Base-by-base conservation (phyloP, 1,140 invertebrate genomes). In the Lysiphlebus fabarum region DNA sequence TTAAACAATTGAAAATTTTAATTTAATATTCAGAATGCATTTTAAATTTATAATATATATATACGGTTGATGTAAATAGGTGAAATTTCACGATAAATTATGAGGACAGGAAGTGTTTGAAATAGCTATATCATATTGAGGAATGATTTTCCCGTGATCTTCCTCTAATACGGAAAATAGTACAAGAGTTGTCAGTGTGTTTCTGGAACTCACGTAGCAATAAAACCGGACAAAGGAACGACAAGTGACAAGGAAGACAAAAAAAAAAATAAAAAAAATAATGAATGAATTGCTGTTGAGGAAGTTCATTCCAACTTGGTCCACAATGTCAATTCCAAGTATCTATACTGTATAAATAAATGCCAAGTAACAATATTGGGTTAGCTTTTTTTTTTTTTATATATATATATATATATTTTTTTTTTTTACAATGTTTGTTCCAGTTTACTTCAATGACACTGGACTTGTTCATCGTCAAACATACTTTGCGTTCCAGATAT, bases 341-440 rank as follows among this genome's bases (percentile, higher is more conserved):
- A 68, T 56, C 49, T 17, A 41, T 6, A 26, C 44, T 45, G 37
- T 34, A 37, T 59, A 55, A 58, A 37, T 59, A 55, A 58, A 62
- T 53, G 47, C 47, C 56, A 61, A 58, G 59, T 61, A 44, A 59
- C 59, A 67, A 69, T 67, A 70, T 70, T 69, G 66, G 66, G 68
- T 67, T 69, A 69, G 68, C 38, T 7, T 40, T 40, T 40, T 40
- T 40, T 40, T 70, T 70, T 69, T 70, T 69, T 59, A 61, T 7
- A 26, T 26, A 26, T 4, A 26, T 26, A 26, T 26, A 26, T 26
- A 26, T 26, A 26, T 26, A 26, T 17, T 17, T 17, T 17, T 17
- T 26, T 26, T 26, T 26, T 26, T 26, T 26, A 26, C 17, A 4
- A 26, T 26, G 17, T 38, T 45, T 34, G 61, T 70, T 69, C 69